Percentiles rank a stretch among this genome's conserved stretches.
phyloP scores from a whole-genome alignment of 2,888 invertebrate genomes.

The Epinotia demarniana region DNA sequence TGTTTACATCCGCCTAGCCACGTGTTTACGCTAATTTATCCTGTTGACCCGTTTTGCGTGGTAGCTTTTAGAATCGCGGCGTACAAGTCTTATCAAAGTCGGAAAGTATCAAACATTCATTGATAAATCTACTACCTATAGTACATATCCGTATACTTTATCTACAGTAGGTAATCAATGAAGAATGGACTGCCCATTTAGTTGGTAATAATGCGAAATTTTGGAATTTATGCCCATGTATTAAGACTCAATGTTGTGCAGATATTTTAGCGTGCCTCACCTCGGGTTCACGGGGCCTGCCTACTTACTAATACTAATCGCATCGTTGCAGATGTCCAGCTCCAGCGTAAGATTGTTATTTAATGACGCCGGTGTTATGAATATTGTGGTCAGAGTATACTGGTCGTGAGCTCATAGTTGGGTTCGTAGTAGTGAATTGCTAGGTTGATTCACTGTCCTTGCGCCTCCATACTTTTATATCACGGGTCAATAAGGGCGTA shows the following conservation, averaged over 20 bases:
- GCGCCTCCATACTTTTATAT: conserved; percentile 44
- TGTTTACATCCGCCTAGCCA: conserved; percentile 23
- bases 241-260: not conserved
- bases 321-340: not conserved
- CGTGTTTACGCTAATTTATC: conserved; percentile 34
- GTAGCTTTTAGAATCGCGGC: conserved; percentile 28
- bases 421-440: not conserved
- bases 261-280: conserved; percentile 53
- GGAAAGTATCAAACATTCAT: conserved; percentile 26
- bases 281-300: conserved; percentile 73
- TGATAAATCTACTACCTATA: conserved; percentile 21
- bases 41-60: conserved; percentile 29
- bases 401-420: not conserved
- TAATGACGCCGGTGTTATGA: not conserved
- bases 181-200: not conserved
- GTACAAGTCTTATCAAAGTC: conserved; percentile 34
- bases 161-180: not conserved
- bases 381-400: not conserved
- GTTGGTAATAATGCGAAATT: not conserved
- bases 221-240: not conserved
- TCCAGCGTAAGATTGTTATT: not conserved
- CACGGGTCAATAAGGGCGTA: conserved; percentile 8
- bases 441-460: conserved; percentile 63
- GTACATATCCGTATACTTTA: conserved; percentile 3
- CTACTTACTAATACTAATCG: not conserved